A percentile compares a stretch with the other conserved stretches of the same genome.
Evolutionary conservation across 2,797 vertebrate species (phyloP).

Genomic region (Siniperca obscura): DNA sequence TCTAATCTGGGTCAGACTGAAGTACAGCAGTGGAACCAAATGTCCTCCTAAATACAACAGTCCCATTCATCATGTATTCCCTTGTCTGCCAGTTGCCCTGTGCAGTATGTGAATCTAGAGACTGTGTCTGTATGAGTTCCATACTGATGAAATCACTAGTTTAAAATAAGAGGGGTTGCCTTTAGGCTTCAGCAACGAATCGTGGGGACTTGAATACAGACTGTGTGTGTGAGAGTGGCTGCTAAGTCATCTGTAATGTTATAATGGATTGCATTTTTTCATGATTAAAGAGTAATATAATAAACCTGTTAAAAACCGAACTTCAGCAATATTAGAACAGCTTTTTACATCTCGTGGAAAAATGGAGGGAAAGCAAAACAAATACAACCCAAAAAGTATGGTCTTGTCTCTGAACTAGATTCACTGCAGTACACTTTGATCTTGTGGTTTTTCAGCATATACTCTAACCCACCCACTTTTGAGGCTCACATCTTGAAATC

Average conservation of each 20-base stretch:
- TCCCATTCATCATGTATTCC: conserved; percentile 73
- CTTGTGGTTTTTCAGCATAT: conserved; percentile 79
- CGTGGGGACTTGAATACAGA: conserved; percentile 40
- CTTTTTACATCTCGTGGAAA: conserved; percentile 49
- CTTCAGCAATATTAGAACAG: conserved; percentile 23
- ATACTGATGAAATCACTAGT: conserved; percentile 81
- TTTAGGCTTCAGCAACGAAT: conserved; percentile 59
- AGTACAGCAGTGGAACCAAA: conserved; percentile 68
- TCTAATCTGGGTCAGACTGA: conserved; percentile 72
- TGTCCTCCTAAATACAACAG: conserved; percentile 71
- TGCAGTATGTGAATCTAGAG: conserved; percentile 71
- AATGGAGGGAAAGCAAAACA: conserved; percentile 58
- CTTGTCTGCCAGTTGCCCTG: conserved; percentile 70
- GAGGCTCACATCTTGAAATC: conserved; percentile 73
- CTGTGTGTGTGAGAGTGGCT: conserved; percentile 26
- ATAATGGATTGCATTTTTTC: conserved; percentile 19
- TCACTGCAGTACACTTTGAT: conserved; percentile 75
- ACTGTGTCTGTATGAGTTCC: conserved; percentile 79
- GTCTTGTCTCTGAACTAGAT: conserved; percentile 73
- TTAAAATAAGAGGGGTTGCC: conserved; percentile 69
- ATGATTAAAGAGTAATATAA: conserved; percentile 36
- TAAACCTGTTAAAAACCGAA: conserved; percentile 25
- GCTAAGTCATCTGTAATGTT: conserved; percentile 21
- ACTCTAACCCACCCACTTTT: conserved; percentile 71
- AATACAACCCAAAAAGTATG: conserved; percentile 44